Evolutionary conservation across 1,140 invertebrate species (phyloP).

Genomic region (Lucilia cuprina): DNA sequence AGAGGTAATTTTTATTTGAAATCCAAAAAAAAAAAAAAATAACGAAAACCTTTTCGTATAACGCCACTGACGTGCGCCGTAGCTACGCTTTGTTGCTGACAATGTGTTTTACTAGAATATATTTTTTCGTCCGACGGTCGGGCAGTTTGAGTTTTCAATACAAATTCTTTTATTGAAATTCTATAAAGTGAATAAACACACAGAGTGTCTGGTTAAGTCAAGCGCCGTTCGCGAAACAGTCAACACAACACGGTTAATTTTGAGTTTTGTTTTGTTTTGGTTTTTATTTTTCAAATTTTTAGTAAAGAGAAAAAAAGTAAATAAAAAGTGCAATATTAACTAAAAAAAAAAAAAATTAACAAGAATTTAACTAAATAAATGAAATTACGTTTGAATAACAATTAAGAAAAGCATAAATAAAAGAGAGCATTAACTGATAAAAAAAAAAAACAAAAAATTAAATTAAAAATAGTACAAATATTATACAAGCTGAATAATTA

Average conservation of each 20-base stretch:
- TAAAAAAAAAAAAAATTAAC: neutral
- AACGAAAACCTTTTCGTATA: neutral
- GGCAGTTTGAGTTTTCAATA: constrained; percentile 6
- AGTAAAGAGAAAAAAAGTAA: neutral
- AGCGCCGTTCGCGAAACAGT: constrained; percentile 16
- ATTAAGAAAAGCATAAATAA: neutral
- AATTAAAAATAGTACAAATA: neutral
- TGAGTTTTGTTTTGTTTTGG: too few relatives aligned
- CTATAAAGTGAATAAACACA: constrained; percentile 21
- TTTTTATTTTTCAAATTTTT: too few relatives aligned
- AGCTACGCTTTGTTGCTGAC: neutral
- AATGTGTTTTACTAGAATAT: neutral
- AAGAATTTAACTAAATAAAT: neutral
- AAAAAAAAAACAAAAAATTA: neutral
- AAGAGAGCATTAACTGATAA: neutral
- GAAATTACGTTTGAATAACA: neutral
- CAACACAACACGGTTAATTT: constrained; percentile 21
- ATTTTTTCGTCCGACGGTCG: neutral
- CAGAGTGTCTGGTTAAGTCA: constrained; percentile 25
- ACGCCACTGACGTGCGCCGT: neutral
- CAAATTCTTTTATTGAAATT: constrained; percentile 20
- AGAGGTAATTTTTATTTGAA: too few relatives aligned
- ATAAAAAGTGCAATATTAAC: neutral
- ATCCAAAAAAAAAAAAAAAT: too few relatives aligned
- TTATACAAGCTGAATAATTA: neutral